Evolutionary conservation across 1,140 invertebrate species (phyloP).

Genomic region (Meloidogyne hapla): DNA sequence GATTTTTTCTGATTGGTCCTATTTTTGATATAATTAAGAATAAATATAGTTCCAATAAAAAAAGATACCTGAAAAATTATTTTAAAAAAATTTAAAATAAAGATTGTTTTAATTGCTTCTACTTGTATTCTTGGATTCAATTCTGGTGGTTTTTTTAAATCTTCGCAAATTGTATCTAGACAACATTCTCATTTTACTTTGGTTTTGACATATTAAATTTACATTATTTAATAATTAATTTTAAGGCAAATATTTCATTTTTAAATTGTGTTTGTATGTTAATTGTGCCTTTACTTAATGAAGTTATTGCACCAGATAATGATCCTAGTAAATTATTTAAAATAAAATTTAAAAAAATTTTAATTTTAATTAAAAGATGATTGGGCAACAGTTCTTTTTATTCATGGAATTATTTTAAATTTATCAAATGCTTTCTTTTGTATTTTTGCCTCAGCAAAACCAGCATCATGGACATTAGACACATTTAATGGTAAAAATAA

Average conservation of each 20-base stretch:
- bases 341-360: background rate
- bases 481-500: slow-evolving; percentile 29
- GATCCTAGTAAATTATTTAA: slow-evolving; percentile 35
- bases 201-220: background rate
- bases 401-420: slow-evolving; percentile 56
- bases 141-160: slow-evolving; percentile 56
- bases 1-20: no score
- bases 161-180: slow-evolving; percentile 54
- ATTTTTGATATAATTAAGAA: no score
- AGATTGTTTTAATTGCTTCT: slow-evolving; percentile 45
- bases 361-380: slow-evolving; percentile 34
- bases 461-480: slow-evolving; percentile 60
- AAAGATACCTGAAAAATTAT: no score
- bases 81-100: no score
- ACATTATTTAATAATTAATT: background rate
- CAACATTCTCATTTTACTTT: slow-evolving; percentile 40
- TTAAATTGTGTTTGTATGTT: slow-evolving; percentile 63
- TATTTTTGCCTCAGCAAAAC: slow-evolving; percentile 53
- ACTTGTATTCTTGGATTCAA: slow-evolving; percentile 56
- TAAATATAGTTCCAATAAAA: no score
- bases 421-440: slow-evolving; percentile 58
- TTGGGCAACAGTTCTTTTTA: slow-evolving; percentile 58
- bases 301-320: slow-evolving; percentile 58
- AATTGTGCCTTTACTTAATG: slow-evolving; percentile 53
- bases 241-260: slow-evolving; percentile 60